Base-by-base conservation (phyloP, 2,113 vertebrate genomes). In the Eptatretus burgeri region DNA sequence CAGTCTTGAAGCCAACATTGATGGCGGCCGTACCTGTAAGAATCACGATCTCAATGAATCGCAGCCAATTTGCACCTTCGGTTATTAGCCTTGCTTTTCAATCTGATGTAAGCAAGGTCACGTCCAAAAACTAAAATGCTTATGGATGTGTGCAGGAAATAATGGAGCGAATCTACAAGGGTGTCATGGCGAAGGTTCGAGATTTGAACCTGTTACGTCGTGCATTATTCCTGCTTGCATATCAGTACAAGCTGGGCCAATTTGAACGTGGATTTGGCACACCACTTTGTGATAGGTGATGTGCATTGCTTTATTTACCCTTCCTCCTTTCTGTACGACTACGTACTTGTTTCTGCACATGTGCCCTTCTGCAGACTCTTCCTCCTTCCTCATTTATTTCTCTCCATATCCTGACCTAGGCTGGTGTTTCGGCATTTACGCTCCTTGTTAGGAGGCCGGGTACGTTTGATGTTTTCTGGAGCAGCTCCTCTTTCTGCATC, bases 111-210 rank as follows among this genome's bases (percentile, higher is more conserved):
- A 41, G 27, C 27, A 41, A 41, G 27, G 27, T 41, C 27, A 41
- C 27, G 27, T 41, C 3, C 27, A 41, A 41, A 41, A 3, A 41
- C 7, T 41, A 41, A 41, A 41, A 41, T 41, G 27, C 27, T 41
- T 41, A 41, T 41, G 27, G 27, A 41, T 41, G 27, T 41, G 27
- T 71, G 2, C 66, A 98, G 89, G 91, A 98, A 81, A 94, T 96
- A 52, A 86, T 98, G 89, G 91, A 98, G 72, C 82, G 86, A 66
- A 96, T 98, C 75, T 85, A 87, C 74, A 98, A 84, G 74, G 93
- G 82, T 2, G 89, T 96, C 65, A 94, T 93, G 85, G 82, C 78
- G 68, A 96, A 93, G 78, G 85, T 98, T 63, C 81, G 84, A 72
- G 85, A 95, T 74, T 94, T 91, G 89, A 82, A 77, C 68, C 79